A percentile compares a stretch with the other conserved stretches of the same genome.
phyloP scores from a whole-genome alignment of 2,888 invertebrate genomes.

The Andrena praecox region DNA sequence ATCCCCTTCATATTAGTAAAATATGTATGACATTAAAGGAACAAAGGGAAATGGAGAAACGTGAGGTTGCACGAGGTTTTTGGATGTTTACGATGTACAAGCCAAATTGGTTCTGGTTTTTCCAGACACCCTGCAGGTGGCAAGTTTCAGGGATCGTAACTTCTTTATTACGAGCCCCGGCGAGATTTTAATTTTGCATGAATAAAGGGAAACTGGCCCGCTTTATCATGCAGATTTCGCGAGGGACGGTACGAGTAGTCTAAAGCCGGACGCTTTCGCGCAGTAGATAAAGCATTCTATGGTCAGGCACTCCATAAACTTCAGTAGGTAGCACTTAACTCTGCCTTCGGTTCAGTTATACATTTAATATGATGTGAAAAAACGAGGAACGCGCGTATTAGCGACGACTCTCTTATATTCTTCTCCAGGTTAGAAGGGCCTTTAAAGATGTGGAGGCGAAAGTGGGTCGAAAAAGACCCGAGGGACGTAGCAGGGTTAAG shows the following conservation, averaged over 20 bases:
- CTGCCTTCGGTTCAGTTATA: not conserved
- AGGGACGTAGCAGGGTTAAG: no score
- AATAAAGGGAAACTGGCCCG: slow-evolving; percentile 43
- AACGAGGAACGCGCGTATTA: no score
- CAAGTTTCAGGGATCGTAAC: not conserved
- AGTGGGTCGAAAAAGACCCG: no score
- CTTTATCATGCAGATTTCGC: slow-evolving; percentile 52
- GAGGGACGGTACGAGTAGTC: not conserved
- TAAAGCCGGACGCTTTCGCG: slow-evolving; percentile 16
- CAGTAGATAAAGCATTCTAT: slow-evolving; percentile 31
- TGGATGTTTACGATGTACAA: not conserved
- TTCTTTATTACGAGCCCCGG: slow-evolving; percentile 13
- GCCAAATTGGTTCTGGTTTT: not conserved
- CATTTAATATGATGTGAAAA: no score
- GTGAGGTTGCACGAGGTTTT: not conserved
- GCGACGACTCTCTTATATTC: no score
- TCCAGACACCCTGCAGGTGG: not conserved
- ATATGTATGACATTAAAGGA: no score
- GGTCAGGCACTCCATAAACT: slow-evolving; percentile 1
- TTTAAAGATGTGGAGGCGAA: no score
- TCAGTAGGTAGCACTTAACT: not conserved
- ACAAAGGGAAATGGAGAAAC: not conserved
- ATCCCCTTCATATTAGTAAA: no score
- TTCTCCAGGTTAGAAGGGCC: no score
- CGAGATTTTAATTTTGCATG: slow-evolving; percentile 44